Percentiles rank a stretch among this genome's conserved stretches.
Evolutionary conservation across 1,140 invertebrate species (phyloP).

Genomic region (Zaprionus tsacasi): DNA sequence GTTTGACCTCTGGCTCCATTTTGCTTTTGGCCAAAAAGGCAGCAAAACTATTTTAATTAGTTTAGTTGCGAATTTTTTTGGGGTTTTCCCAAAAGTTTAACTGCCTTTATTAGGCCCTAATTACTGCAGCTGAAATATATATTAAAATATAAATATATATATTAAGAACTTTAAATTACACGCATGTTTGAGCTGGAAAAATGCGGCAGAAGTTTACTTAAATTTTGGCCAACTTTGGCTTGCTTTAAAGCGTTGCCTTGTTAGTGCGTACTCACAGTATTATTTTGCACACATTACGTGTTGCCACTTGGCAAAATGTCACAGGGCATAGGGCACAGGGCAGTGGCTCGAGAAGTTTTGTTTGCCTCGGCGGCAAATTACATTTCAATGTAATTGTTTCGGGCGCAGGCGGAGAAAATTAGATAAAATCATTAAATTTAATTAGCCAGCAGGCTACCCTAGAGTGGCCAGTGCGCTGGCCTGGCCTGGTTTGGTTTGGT

Average conservation of each 20-base stretch:
- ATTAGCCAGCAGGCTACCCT: slow-evolving; percentile 61
- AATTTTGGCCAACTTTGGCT: not conserved
- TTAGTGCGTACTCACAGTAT: slow-evolving; percentile 14
- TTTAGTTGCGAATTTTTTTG: slow-evolving; percentile 27
- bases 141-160: too few relatives aligned
- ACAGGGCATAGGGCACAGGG: slow-evolving; percentile 31
- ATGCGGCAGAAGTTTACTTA: not conserved
- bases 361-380: slow-evolving; percentile 53
- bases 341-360: slow-evolving; percentile 32
- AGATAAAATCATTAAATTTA: slow-evolving; percentile 71
- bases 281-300: slow-evolving; percentile 17
- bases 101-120: not conserved
- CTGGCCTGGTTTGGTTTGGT: not conserved
- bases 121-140: not conserved
- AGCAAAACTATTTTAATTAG: slow-evolving; percentile 36
- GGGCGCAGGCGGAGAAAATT: slow-evolving; percentile 40
- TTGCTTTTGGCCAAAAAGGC: slow-evolving; percentile 15
- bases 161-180: not conserved
- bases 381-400: slow-evolving; percentile 41
- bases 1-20: slow-evolving; percentile 45
- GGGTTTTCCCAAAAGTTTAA: slow-evolving; percentile 4
- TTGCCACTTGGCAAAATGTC: slow-evolving; percentile 36
- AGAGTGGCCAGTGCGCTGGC: too few relatives aligned
- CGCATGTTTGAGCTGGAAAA: not conserved
- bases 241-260: not conserved